phyloP scores from a whole-genome alignment of 2,888 invertebrate genomes.

The Thysanoteuthis rhombus region DNA sequence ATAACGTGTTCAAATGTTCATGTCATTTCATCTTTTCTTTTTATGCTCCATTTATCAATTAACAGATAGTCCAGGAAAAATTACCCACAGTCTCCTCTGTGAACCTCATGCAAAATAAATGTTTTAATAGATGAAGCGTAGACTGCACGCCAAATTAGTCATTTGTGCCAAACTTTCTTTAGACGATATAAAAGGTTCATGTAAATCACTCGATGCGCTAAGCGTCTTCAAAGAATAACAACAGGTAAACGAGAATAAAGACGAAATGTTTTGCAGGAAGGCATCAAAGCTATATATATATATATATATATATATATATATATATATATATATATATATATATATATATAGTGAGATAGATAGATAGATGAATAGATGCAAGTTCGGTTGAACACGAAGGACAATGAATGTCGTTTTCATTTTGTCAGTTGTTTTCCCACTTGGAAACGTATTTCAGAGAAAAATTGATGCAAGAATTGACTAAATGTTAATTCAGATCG shows the following conservation, averaged over 20 bases:
- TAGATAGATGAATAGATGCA: too few species aligned
- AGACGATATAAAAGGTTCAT: neutral
- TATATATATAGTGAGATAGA: too few species aligned
- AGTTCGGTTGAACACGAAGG: too few species aligned
- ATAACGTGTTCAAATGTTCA: neutral
- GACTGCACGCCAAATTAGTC: neutral
- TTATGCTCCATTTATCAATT: neutral
- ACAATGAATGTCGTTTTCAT: too few species aligned
- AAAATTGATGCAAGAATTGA: too few species aligned
- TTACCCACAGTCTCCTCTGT: neutral
- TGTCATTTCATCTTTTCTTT: neutral
- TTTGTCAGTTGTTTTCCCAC: too few species aligned
- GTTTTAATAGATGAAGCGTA: neutral
- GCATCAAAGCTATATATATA: too few species aligned
- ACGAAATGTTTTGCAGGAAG: neutral
- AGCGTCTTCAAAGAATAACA: neutral
- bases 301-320: too few species aligned
- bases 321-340: too few species aligned
- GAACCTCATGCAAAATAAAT: neutral
- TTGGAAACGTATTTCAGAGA: too few species aligned
- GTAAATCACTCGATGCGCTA: neutral
- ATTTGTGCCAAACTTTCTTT: neutral
- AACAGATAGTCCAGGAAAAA: neutral
- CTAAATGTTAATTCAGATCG: too few species aligned
- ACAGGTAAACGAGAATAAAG: neutral